Evolutionary conservation across 2,888 invertebrate genomes (phyloP).

Genomic region (Clivina fossor): DNA sequence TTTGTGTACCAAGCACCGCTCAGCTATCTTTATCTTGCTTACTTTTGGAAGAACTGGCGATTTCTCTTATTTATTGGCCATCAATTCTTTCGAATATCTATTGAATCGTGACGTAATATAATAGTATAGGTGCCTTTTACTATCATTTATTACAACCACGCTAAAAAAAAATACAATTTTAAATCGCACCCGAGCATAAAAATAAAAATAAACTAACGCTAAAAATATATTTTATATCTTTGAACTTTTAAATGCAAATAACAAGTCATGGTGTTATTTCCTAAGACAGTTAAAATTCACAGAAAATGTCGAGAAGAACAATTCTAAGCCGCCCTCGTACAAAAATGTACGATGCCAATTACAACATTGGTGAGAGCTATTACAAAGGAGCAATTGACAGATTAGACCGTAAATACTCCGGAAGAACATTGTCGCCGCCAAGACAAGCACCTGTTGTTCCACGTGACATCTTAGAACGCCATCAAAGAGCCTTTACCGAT

Average conservation of each 20-base stretch:
- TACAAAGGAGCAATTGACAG: slow-evolving; percentile 77
- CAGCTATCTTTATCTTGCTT: slow-evolving; percentile 42
- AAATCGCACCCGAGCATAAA: too few relatives aligned
- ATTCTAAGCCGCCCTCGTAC: slow-evolving; percentile 67
- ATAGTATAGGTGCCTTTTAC: too few relatives aligned
- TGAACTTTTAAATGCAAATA: too few relatives aligned
- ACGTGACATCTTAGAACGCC: slow-evolving; percentile 50
- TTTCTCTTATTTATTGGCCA: slow-evolving; percentile 24
- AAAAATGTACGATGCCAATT: slow-evolving; percentile 83
- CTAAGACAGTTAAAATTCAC: too few relatives aligned
- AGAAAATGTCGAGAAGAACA: slow-evolving; percentile 48
- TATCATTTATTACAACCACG: too few relatives aligned
- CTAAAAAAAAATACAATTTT: too few relatives aligned
- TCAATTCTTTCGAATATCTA: slow-evolving; percentile 12
- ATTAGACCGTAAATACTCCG: slow-evolving; percentile 69
- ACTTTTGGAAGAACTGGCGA: slow-evolving; percentile 24
- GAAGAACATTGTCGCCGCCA: slow-evolving; percentile 52
- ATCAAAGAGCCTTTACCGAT: slow-evolving; percentile 56
- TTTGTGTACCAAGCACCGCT: slow-evolving; percentile 41
- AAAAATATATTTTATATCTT: too few relatives aligned
- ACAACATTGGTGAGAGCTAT: slow-evolving; percentile 81
- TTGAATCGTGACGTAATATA: too few relatives aligned
- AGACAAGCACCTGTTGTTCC: slow-evolving; percentile 42
- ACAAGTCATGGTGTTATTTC: too few relatives aligned
- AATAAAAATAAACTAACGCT: too few relatives aligned